Conservation (phyloP, 2,113 vertebrate species). For the Brevimyrus niger region DNA sequence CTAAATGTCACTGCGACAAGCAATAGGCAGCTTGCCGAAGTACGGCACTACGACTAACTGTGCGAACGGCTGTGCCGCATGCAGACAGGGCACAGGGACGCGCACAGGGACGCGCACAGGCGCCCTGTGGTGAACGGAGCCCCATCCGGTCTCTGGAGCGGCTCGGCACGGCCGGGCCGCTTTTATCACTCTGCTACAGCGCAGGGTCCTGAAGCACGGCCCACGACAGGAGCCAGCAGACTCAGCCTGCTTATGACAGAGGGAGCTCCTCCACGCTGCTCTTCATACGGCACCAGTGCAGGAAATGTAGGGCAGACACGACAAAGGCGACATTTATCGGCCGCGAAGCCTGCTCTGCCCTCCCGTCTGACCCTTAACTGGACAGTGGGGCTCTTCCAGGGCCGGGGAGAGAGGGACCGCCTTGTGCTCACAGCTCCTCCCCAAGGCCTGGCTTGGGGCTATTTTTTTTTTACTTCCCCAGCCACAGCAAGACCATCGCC, state of each 20-base stretch:
- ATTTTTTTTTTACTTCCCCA: conserved; percentile 12
- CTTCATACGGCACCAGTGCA: background rate
- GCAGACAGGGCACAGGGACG: background rate
- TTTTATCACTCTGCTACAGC: background rate
- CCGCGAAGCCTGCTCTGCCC: background rate
- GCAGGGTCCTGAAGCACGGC: background rate
- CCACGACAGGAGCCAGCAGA: background rate
- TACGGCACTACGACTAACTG: background rate
- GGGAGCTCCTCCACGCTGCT: background rate
- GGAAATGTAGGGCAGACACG: background rate
- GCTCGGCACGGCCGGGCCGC: background rate
- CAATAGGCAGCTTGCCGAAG: background rate
- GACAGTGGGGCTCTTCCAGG: background rate
- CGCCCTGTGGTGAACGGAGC: background rate
- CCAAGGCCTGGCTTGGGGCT: background rate
- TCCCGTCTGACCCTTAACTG: background rate
- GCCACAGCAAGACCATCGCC: background rate
- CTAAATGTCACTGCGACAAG: background rate
- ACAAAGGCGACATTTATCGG: background rate
- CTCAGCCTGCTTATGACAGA: background rate
- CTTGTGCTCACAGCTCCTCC: background rate
- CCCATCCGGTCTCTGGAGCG: background rate
- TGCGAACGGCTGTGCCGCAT: background rate
- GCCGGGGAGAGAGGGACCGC: background rate
- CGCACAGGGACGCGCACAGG: too few relatives aligned